Percentiles rank a stretch among this genome's conserved stretches.
These are phyloP conservation scores for Plecturocebus donacophilus DNA, from an alignment of 2,113 vertebrate genomes.

Conservation along the genomic window DNA sequence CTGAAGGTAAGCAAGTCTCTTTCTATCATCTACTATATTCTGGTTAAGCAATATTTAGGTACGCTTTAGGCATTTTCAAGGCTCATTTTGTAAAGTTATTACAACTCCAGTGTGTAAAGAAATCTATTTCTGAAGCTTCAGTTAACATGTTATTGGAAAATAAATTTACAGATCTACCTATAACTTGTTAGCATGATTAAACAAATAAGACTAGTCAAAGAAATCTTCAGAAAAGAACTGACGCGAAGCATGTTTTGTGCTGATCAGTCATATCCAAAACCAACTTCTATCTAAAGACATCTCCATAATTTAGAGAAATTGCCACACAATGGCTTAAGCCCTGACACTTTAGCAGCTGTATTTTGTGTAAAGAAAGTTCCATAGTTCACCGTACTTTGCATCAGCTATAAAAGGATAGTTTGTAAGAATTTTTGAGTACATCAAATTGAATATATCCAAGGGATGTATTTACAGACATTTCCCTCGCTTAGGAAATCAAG, in stretches of 20 bases:
- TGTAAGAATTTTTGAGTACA: neutral
- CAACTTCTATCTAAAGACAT: neutral
- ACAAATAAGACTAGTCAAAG: conserved; percentile 35
- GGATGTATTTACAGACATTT: neutral
- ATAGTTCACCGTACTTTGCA: neutral
- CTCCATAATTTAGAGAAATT: neutral
- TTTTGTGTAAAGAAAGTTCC: neutral
- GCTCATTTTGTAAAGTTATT: conserved; percentile 70
- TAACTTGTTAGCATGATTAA: conserved; percentile 56
- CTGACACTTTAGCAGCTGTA: neutral
- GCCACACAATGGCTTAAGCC: neutral
- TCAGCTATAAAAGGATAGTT: neutral
- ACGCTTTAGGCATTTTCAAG: conserved; percentile 66
- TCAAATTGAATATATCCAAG: neutral
- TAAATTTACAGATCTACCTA: conserved; percentile 35
- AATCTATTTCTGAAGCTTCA: conserved; percentile 69
- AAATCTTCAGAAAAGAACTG: conserved; percentile 45
- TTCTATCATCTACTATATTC: conserved; percentile 61
- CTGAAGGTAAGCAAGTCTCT: conserved; percentile 44
- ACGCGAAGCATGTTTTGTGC: neutral
- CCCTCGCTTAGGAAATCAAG: neutral
- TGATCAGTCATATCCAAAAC: neutral
- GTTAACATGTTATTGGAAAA: conserved; percentile 58
- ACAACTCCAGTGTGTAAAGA: conserved; percentile 19
- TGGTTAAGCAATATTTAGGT: conserved; percentile 56